Conservation (phyloP, 1,140 invertebrate species). For the Drosophila triauraria region DNA sequence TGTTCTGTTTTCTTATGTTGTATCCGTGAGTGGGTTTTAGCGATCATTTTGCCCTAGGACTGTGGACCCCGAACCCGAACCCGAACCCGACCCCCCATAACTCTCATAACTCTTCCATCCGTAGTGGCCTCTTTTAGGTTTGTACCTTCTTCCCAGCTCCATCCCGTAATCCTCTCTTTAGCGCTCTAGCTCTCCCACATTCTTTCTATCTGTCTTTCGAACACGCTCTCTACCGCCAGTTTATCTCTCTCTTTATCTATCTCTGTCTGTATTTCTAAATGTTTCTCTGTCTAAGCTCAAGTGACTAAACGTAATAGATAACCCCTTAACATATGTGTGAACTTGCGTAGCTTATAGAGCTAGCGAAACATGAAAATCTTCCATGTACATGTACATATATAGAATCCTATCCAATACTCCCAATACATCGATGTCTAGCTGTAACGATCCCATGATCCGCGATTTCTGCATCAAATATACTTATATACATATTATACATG, state of each 20-base stretch:
- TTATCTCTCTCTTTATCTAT: slow-evolving; percentile 41
- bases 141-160: slow-evolving; percentile 18
- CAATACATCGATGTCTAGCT: slow-evolving; percentile 53
- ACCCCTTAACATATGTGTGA: slow-evolving; percentile 28
- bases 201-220: slow-evolving; percentile 31
- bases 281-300: slow-evolving; percentile 50
- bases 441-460: slow-evolving; percentile 13
- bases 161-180: slow-evolving; percentile 23
- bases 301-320: slow-evolving; percentile 14
- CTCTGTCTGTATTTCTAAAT: slow-evolving; percentile 43
- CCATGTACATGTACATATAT: slow-evolving; percentile 36
- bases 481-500: background rate
- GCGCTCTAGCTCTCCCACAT: slow-evolving; percentile 52
- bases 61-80: background rate
- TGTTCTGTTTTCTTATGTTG: background rate
- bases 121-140: slow-evolving; percentile 27
- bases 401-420: slow-evolving; percentile 15
- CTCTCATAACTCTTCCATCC: slow-evolving; percentile 6
- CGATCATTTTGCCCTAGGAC: slow-evolving; percentile 10
- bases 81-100: background rate
- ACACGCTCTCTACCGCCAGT: slow-evolving; percentile 49
- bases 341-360: slow-evolving; percentile 29
- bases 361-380: slow-evolving; percentile 5
- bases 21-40: slow-evolving; percentile 4
- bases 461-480: slow-evolving; percentile 1